phyloP scores from a whole-genome alignment of 2,888 invertebrate species.

The Macroteleia sp. region DNA sequence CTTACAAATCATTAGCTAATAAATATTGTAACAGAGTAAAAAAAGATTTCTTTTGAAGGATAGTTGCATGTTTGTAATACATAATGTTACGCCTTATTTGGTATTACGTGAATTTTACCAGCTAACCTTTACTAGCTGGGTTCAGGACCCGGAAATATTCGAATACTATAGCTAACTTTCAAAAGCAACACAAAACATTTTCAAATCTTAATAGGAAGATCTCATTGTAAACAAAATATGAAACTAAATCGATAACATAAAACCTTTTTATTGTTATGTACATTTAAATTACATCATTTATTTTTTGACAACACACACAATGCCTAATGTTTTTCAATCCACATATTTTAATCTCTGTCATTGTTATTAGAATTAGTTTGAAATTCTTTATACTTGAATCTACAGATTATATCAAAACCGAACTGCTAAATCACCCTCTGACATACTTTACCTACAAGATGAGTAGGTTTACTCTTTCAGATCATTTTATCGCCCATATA shows the following conservation, averaged over 20 bases:
- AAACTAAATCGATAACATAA: background rate
- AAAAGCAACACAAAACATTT: background rate
- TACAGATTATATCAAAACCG: constrained; percentile 34
- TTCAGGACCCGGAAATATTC: constrained; percentile 1
- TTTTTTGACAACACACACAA: background rate
- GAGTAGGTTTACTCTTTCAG: constrained; percentile 17
- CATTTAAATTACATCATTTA: constrained; percentile 9
- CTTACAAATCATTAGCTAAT: too few species aligned
- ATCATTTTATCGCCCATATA: constrained; percentile 27
- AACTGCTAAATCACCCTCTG: constrained; percentile 37
- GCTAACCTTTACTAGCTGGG: background rate
- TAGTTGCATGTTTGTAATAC: background rate
- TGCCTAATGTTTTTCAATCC: background rate
- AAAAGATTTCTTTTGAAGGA: constrained; percentile 2
- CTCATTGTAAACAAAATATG: constrained; percentile 9
- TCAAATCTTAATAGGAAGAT: background rate
- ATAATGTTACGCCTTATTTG: background rate
- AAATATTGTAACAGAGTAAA: too few species aligned
- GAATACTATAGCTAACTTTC: background rate
- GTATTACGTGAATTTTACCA: background rate
- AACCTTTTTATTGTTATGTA: constrained; percentile 13
- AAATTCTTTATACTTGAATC: constrained; percentile 19
- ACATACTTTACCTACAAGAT: constrained; percentile 23
- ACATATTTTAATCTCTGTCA: constrained; percentile 6
- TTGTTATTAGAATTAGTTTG: constrained; percentile 33